Percentiles rank a stretch among this genome's conserved stretches.
phyloP scores from a whole-genome alignment of 2,888 invertebrate species.

The Callosobruchus maculatus region DNA sequence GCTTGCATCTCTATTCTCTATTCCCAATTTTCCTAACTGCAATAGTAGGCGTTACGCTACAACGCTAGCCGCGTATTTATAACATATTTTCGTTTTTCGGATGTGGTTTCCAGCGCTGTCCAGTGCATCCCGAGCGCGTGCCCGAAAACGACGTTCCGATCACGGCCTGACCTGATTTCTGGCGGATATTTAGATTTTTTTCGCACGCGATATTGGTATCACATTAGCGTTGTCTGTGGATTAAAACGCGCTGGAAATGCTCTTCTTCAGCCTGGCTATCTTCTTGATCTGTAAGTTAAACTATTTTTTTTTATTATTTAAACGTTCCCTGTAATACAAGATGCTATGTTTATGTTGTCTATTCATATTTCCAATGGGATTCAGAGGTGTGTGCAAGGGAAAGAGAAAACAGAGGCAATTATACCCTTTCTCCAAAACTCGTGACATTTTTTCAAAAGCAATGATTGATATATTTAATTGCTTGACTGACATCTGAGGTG shows the following conservation, averaged over 20 bases:
- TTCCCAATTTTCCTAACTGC: constrained; percentile 12
- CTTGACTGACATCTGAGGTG: too few species aligned
- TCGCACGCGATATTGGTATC: background rate
- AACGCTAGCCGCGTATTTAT: constrained; percentile 33
- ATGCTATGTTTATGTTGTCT: too few species aligned
- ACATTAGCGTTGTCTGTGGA: background rate
- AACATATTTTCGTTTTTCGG: constrained; percentile 25
- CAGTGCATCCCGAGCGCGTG: constrained; percentile 10
- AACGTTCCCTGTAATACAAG: too few species aligned
- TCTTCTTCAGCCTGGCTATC: constrained; percentile 3
- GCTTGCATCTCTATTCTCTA: constrained; percentile 17
- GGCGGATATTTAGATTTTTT: background rate
- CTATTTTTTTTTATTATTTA: background rate
- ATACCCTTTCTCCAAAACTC: too few species aligned
- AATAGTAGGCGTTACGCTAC: too few species aligned
- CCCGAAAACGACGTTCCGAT: constrained; percentile 11
- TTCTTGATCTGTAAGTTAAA: constrained; percentile 3
- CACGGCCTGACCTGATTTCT: constrained; percentile 5
- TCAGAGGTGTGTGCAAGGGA: too few species aligned
- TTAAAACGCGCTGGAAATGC: background rate
- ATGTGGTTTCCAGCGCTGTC: constrained; percentile 18
- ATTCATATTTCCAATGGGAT: too few species aligned
- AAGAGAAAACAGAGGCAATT: too few species aligned
- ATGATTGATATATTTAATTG: too few species aligned
- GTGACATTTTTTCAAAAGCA: too few species aligned